Percentiles rank a stretch among this genome's conserved stretches.
phyloP scores from a whole-genome alignment of 2,797 vertebrate species.

The Danio jaintianensis region DNA sequence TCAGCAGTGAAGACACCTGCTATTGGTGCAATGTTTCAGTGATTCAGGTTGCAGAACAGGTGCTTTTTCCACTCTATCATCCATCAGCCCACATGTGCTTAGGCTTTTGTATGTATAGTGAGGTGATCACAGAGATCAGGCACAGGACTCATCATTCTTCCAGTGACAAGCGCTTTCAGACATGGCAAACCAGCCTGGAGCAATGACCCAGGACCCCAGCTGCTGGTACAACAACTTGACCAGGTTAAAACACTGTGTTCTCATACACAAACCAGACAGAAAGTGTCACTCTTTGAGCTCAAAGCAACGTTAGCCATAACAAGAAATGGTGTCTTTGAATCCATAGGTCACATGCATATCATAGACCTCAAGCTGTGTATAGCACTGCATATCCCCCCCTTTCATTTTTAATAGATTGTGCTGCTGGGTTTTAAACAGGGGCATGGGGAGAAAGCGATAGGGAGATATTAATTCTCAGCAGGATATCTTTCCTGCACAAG shows the following conservation, averaged over 20 bases:
- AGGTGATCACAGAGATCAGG: slow-evolving; percentile 56
- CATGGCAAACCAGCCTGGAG: slow-evolving; percentile 20
- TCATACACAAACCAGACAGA: slow-evolving; percentile 23
- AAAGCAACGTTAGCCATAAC: slow-evolving; percentile 25
- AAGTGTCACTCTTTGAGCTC: slow-evolving; percentile 31
- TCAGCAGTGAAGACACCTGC: slow-evolving; percentile 16
- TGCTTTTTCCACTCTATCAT: slow-evolving; percentile 46
- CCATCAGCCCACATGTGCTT: slow-evolving; percentile 48
- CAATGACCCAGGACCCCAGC: slow-evolving; percentile 14
- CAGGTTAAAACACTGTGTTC: slow-evolving; percentile 23
- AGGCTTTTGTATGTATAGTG: slow-evolving; percentile 50
- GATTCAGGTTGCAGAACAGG: slow-evolving; percentile 16
- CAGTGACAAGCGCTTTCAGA: slow-evolving; percentile 24
- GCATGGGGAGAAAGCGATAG: slow-evolving; percentile 24
- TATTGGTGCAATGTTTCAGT: slow-evolving; percentile 38
- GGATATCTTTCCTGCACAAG: slow-evolving; percentile 30
- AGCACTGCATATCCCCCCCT: background rate
- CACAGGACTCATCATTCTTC: slow-evolving; percentile 40
- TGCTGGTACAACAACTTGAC: slow-evolving; percentile 8
- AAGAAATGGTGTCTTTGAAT: slow-evolving; percentile 46
- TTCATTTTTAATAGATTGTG: slow-evolving; percentile 36
- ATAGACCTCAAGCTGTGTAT: background rate
- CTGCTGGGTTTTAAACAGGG: slow-evolving; percentile 13
- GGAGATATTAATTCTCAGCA: slow-evolving; percentile 42
- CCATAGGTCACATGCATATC: slow-evolving; percentile 26